phyloP scores from a whole-genome alignment of 37 sponge, comb jelly and placozoan genomes.

The Oopsacas minuta region DNA sequence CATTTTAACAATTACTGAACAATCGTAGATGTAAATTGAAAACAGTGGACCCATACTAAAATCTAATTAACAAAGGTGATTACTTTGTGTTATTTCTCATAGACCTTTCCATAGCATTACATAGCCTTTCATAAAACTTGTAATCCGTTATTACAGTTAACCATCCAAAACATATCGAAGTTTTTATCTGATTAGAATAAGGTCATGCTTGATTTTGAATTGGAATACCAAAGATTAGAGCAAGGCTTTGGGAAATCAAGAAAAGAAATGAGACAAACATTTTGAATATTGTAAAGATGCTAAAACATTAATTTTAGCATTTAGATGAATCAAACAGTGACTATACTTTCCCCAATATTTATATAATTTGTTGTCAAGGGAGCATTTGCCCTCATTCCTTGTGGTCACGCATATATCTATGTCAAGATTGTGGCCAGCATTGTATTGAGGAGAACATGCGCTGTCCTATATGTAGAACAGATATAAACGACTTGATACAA shows the following conservation, averaged over 20 bases:
- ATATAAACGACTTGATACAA: background rate
- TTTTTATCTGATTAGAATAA: conserved; percentile 16
- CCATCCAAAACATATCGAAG: no score
- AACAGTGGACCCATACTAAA: no score
- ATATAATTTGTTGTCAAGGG: background rate
- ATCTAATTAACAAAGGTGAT: no score
- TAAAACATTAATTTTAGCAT: background rate
- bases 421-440: background rate
- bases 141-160: no score
- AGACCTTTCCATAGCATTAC: no score
- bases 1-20: no score
- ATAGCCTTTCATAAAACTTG: no score
- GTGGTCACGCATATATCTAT: conserved; percentile 19
- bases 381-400: conserved; percentile 9
- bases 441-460: conserved; percentile 17
- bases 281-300: background rate
- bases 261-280: background rate
- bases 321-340: conserved; percentile 14
- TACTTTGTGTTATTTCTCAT: no score
- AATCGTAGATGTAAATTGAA: no score
- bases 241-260: background rate
- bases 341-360: background rate
- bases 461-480: conserved; percentile 10
- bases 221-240: conserved; percentile 20
- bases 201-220: conserved; percentile 12